phyloP scores from a whole-genome alignment of 2,113 vertebrate genomes.

The Poeciliopsis turrubarensis region DNA sequence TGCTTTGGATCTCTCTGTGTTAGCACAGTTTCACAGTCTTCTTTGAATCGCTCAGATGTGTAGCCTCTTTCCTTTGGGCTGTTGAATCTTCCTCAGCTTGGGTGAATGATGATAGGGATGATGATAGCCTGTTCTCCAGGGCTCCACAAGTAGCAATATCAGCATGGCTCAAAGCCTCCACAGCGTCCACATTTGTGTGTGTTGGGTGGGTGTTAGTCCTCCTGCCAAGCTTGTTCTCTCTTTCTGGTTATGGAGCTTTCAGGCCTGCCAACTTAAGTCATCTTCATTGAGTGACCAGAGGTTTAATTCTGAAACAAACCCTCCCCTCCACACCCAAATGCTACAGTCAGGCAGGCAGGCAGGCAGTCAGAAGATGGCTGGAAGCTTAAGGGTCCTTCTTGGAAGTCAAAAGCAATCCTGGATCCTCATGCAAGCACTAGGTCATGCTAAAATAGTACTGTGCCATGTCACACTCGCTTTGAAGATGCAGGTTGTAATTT shows the following conservation, averaged over 20 bases:
- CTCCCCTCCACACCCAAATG: constrained; percentile 55
- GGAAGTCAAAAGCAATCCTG: constrained; percentile 63
- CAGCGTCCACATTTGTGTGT: constrained; percentile 61
- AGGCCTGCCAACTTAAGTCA: constrained; percentile 76
- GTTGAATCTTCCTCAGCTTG: constrained; percentile 64
- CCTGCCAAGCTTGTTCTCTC: constrained; percentile 53
- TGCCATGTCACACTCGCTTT: constrained; percentile 9
- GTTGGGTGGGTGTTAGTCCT: constrained; percentile 48
- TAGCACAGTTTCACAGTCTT: constrained; percentile 38
- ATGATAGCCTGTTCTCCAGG: constrained; percentile 74
- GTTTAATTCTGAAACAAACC: constrained; percentile 57
- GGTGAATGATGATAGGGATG: constrained; percentile 71
- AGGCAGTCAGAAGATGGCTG: constrained; percentile 60
- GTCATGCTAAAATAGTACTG: constrained; percentile 59
- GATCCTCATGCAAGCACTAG: constrained; percentile 60
- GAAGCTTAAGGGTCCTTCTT: constrained; percentile 62
- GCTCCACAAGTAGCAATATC: constrained; percentile 60
- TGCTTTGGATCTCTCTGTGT: constrained; percentile 35
- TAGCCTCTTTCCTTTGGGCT: constrained; percentile 53
- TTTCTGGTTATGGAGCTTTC: constrained; percentile 60
- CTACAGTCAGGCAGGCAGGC: constrained; percentile 60
- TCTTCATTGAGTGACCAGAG: constrained; percentile 65
- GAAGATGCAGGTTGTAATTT: constrained; percentile 33
- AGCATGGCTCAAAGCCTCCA: constrained; percentile 74
- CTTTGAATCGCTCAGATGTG: constrained; percentile 59